Percentiles rank a stretch among this genome's conserved stretches.
Conservation (phyloP, 2,797 vertebrate species). For the Lacerta viridis region DNA sequence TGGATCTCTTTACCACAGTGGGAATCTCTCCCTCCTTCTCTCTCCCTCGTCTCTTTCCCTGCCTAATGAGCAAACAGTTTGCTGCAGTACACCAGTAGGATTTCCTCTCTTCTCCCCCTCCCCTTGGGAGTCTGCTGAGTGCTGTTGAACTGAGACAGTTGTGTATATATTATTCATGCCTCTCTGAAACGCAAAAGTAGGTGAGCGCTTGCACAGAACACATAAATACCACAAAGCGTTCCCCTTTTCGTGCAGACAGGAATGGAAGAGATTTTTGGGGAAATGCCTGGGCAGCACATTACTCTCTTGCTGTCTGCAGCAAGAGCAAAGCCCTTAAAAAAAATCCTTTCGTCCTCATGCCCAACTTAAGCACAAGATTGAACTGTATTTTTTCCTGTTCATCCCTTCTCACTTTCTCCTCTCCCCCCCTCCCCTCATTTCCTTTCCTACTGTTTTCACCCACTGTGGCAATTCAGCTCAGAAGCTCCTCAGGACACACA, state of each 20-base stretch:
- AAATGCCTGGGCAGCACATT: constrained; percentile 11
- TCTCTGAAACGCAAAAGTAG: constrained; percentile 21
- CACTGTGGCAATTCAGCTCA: not conserved
- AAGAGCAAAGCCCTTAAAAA: not conserved
- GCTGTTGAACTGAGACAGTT: not conserved
- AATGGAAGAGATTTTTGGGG: constrained; percentile 21
- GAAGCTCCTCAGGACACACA: not conserved
- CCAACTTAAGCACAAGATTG: not conserved
- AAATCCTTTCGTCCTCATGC: not conserved
- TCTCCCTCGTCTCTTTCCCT: too few relatives aligned
- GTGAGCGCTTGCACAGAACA: not conserved
- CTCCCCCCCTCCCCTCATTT: not conserved
- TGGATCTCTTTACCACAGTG: not conserved
- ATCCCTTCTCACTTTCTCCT: not conserved
- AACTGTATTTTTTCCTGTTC: not conserved
- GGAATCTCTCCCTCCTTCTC: not conserved
- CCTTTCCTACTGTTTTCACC: not conserved
- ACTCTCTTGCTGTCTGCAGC: not conserved
- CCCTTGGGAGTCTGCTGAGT: constrained; percentile 17
- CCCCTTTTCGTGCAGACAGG: not conserved
- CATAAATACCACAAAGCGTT: not conserved
- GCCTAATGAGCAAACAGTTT: constrained; percentile 16
- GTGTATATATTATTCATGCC: constrained; percentile 40
- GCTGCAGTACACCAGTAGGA: not conserved
- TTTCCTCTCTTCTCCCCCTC: not conserved